These are phyloP conservation scores for Hydropotes inermis DNA, from an alignment of 2,113 vertebrate genomes.

Conservation along the genomic window DNA sequence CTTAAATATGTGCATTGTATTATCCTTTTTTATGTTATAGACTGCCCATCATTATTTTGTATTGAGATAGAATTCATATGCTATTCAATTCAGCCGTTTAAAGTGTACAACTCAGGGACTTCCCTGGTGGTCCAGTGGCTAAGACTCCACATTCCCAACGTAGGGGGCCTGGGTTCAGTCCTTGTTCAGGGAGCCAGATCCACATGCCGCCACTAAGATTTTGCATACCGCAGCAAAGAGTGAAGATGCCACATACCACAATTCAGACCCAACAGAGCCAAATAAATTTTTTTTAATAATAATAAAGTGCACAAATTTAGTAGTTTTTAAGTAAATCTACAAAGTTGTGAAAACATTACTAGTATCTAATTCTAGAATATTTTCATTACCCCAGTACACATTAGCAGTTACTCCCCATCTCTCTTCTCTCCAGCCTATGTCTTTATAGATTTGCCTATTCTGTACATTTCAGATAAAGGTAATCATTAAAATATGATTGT, in stretches of 20 bases:
- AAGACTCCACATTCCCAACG: not conserved
- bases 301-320: not conserved
- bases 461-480: not conserved
- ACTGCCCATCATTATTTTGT: not conserved
- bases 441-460: not conserved
- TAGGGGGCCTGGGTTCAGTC: not conserved
- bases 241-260: not conserved
- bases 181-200: not conserved
- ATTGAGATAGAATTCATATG: not conserved
- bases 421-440: not conserved
- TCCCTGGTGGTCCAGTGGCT: not conserved
- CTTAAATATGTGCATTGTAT: not conserved
- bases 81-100: not conserved
- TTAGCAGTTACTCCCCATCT: not conserved
- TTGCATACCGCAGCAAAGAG: not conserved
- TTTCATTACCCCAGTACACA: not conserved
- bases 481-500: not conserved
- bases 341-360: not conserved
- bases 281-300: not conserved
- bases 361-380: not conserved
- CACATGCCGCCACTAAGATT: not conserved
- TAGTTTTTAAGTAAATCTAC: not conserved
- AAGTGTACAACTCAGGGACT: not conserved
- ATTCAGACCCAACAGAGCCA: not conserved
- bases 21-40: not conserved